Base-by-base conservation (phyloP, 2,113 vertebrate genomes). In the Azemiops feae region DNA sequence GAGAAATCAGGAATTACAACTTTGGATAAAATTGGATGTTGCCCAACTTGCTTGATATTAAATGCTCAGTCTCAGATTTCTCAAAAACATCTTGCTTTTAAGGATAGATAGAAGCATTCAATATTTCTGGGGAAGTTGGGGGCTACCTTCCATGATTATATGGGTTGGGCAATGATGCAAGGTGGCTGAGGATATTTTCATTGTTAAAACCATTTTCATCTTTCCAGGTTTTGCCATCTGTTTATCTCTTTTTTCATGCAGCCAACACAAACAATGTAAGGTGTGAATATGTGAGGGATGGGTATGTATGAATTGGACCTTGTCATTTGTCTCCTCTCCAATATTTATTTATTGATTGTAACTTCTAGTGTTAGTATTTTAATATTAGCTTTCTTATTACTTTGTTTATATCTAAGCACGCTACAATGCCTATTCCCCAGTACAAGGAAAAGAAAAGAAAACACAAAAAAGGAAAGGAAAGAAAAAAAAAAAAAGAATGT, bases 381-480 rank as follows among this genome's bases (percentile, higher is more conserved):
- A 81, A 81, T 39, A 39, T 81, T 39, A 39, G 16, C n/a, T 81
- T 81, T 81, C 69, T 74, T 74, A 74, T 74, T 74, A 34, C 30
- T 74, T 74, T 74, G n/a, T 74, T 74, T 34, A 74, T 74, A 74
- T 34, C 64, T 81, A 81, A 39, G 6, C 69, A 39, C 18, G 6
- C 1, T 39, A 20, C n/a, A 39, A 81, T 16, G 6, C 34, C 69
- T 39, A 81, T 22, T 3, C 34, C 18, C 18, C 60, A 69, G 60
- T n/a, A n/a, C 4, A 60, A 57, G 5, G 6, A 58, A 1, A 8
- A 25, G 23, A 9, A 25, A 9, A 23, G 55, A 7, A 23, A 18
- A 47, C 5, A 47, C 45, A 6, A 5, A 20, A 1, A 22, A 18
- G 2, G 1, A 16, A 22, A 7, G 10, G 3, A 3, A 3, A 23